phyloP scores from a whole-genome alignment of 1,140 invertebrate genomes.

The Drosophila albomicans region DNA sequence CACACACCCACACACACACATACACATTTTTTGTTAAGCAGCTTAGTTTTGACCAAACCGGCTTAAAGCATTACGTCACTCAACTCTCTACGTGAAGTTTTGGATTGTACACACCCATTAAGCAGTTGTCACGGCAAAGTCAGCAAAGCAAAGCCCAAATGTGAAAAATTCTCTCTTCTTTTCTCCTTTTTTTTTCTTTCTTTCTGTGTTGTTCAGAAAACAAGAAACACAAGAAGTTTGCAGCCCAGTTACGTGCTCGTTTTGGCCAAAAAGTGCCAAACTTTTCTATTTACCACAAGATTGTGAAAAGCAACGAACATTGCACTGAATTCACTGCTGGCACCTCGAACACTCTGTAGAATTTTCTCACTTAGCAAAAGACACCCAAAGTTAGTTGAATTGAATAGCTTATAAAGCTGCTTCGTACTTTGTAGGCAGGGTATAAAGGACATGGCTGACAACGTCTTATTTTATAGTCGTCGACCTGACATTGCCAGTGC shows the following conservation, averaged over 20 bases:
- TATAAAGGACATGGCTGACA: slow-evolving; percentile 19
- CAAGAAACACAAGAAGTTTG: slow-evolving; percentile 21
- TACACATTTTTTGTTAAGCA: slow-evolving; percentile 33
- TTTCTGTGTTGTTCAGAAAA: not conserved
- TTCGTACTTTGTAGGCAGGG: not conserved
- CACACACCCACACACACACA: not conserved
- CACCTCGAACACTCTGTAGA: not conserved
- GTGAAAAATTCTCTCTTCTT: not conserved
- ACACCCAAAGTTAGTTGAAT: no score
- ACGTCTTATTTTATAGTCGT: slow-evolving; percentile 18
- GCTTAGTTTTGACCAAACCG: slow-evolving; percentile 43
- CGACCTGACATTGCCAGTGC: slow-evolving; percentile 42
- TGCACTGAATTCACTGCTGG: not conserved
- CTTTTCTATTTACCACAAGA: slow-evolving; percentile 26
- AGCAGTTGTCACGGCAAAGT: slow-evolving; percentile 31
- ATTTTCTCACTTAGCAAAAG: no score
- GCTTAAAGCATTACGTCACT: slow-evolving; percentile 27
- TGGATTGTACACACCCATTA: slow-evolving; percentile 28
- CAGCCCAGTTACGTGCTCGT: slow-evolving; percentile 52
- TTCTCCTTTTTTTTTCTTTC: no score
- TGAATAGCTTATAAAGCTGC: no score
- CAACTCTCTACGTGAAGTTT: slow-evolving; percentile 4
- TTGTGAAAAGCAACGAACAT: not conserved
- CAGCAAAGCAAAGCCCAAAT: slow-evolving; percentile 13
- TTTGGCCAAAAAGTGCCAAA: slow-evolving; percentile 34